A percentile compares a stretch with the other conserved stretches of the same genome.
phyloP scores from a whole-genome alignment of 2,797 vertebrate species.

The Tachyglossus aculeatus region DNA sequence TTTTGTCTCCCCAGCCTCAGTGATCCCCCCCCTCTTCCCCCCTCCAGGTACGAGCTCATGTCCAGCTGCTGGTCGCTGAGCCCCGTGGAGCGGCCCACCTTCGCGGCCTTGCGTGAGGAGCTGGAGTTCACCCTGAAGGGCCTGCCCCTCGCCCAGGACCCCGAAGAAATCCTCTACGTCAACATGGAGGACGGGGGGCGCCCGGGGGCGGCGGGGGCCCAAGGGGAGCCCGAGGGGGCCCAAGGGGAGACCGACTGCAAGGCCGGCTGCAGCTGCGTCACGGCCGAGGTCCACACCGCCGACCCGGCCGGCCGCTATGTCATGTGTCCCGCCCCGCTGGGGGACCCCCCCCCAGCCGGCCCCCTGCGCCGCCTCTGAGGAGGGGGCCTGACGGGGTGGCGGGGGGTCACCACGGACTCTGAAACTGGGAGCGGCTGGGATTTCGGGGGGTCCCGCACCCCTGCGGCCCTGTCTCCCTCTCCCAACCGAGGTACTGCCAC shows the following conservation, averaged over 20 bases:
- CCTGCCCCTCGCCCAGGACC: slow-evolving; percentile 83
- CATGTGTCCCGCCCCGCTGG: slow-evolving; percentile 78
- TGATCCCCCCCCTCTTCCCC: neutral
- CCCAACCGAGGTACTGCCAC: no score
- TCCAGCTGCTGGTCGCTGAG: slow-evolving; percentile 89
- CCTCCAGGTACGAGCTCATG: slow-evolving; percentile 87
- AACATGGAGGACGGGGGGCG: slow-evolving; percentile 87
- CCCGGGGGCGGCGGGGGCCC: slow-evolving; percentile 73
- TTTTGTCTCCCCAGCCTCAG: neutral
- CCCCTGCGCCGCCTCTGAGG: slow-evolving; percentile 55
- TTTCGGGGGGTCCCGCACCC: no score
- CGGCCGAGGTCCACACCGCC: slow-evolving; percentile 79
- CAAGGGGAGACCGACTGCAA: slow-evolving; percentile 63
- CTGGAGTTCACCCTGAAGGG: slow-evolving; percentile 86
- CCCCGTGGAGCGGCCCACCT: slow-evolving; percentile 85
- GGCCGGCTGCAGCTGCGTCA: slow-evolving; percentile 73
- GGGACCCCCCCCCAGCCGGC: slow-evolving; percentile 32
- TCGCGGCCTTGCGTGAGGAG: slow-evolving; percentile 81
- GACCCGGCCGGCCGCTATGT: slow-evolving; percentile 82
- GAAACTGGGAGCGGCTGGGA: no score
- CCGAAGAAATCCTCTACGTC: slow-evolving; percentile 90
- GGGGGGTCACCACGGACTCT: no score
- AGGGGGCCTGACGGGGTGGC: slow-evolving; percentile 50
- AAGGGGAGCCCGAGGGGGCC: slow-evolving; percentile 77
- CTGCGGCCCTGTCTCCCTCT: no score